A percentile compares a stretch with the other conserved stretches of the same genome.
Conservation (phyloP, 2,797 vertebrate species). For the Hylomyscus alleni region DNA sequence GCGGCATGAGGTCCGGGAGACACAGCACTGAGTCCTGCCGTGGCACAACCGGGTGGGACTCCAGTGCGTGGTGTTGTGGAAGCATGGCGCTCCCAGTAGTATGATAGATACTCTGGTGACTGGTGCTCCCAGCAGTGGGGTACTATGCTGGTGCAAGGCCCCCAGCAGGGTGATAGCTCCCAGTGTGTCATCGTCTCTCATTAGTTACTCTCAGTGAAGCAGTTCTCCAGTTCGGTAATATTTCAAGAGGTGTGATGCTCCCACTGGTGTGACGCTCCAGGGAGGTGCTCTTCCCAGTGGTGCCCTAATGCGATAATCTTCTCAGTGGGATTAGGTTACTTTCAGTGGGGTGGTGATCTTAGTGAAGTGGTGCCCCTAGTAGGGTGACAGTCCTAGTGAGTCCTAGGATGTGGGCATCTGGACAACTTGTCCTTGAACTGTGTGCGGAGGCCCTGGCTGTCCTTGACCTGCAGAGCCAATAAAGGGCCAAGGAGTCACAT, state of each 20-base stretch:
- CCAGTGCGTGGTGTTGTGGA: background rate
- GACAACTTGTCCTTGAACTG: constrained; percentile 30
- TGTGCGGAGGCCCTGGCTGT: constrained; percentile 52
- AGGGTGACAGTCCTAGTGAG: background rate
- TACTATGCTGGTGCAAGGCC: background rate
- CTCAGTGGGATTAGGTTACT: background rate
- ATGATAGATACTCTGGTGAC: background rate
- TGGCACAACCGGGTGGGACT: no score
- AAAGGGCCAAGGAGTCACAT: background rate
- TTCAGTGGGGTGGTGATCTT: background rate
- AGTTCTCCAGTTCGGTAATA: background rate
- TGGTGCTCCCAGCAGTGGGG: background rate
- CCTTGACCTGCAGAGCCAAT: background rate
- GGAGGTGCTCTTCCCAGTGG: background rate
- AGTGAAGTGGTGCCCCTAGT: background rate
- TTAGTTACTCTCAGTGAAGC: background rate
- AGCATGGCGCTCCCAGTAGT: background rate
- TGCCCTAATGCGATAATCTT: background rate
- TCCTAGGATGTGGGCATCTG: constrained; percentile 32
- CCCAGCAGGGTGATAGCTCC: background rate
- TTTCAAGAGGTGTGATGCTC: background rate
- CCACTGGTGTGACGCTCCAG: no score
- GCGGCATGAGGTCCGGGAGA: background rate
- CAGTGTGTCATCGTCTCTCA: background rate
- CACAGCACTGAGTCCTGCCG: background rate